Percentiles rank a stretch among this genome's conserved stretches.
Evolutionary conservation across 2,113 vertebrate species (phyloP).

Genomic region (Sturnus vulgaris): DNA sequence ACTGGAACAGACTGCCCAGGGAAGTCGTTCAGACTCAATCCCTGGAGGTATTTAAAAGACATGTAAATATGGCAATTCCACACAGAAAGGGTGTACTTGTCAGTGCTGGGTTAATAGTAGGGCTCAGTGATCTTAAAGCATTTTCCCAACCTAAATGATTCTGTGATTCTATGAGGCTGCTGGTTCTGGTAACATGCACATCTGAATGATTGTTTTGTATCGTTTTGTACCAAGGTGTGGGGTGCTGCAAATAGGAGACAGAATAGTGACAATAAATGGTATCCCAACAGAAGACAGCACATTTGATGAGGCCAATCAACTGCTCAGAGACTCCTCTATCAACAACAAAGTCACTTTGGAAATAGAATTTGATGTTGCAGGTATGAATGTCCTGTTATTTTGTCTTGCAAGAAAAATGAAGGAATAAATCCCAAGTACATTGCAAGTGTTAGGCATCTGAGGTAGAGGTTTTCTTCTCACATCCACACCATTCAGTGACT

Average conservation of each 20-base stretch:
- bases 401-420: neutral
- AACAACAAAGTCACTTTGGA: constrained; percentile 94
- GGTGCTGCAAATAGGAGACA: constrained; percentile 95
- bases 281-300: constrained; percentile 95
- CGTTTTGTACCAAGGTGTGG: constrained; percentile 81
- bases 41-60: neutral
- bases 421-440: neutral
- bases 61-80: neutral
- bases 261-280: constrained; percentile 93
- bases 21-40: neutral
- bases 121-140: neutral
- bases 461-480: neutral
- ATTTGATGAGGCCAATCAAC: constrained; percentile 96
- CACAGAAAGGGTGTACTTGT: neutral
- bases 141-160: neutral
- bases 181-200: neutral
- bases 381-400: constrained; percentile 65
- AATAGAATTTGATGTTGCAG: constrained; percentile 98
- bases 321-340: constrained; percentile 93
- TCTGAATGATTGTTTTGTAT: neutral
- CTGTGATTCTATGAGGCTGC: neutral
- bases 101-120: neutral
- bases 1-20: neutral
- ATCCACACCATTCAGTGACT: neutral
- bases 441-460: neutral